Conservation (phyloP, 1,140 invertebrate species). For the Phenacoccus solenopsis region DNA sequence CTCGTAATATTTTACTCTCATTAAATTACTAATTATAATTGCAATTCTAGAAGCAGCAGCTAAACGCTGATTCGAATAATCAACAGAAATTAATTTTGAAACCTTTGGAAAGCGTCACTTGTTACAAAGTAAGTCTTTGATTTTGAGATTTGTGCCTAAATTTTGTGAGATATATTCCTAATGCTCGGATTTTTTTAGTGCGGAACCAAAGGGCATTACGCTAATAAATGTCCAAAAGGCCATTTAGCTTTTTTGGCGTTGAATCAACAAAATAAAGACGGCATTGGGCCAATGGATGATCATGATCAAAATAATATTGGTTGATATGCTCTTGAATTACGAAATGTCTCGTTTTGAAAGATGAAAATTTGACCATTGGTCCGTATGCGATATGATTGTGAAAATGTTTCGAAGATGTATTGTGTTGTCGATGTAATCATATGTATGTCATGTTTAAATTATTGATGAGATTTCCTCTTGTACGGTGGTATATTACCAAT, state of each 20-base stretch:
- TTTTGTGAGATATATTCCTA: slow-evolving; percentile 4
- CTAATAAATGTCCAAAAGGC: slow-evolving; percentile 96
- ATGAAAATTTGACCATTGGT: too few species aligned
- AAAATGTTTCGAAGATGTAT: too few species aligned
- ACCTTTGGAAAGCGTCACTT: slow-evolving; percentile 86
- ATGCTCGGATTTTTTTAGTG: slow-evolving; percentile 46
- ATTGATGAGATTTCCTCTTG: too few species aligned
- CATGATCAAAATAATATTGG: not conserved
- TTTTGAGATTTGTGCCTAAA: not conserved
- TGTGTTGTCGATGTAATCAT: too few species aligned
- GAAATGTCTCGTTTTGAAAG: too few species aligned
- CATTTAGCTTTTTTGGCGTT: slow-evolving; percentile 75
- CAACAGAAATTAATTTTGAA: slow-evolving; percentile 41
- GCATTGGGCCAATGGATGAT: not conserved
- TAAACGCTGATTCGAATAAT: slow-evolving; percentile 18
- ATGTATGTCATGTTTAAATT: too few species aligned
- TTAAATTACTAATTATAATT: not conserved
- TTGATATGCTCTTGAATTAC: too few species aligned
- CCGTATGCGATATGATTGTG: too few species aligned
- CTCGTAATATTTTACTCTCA: not conserved
- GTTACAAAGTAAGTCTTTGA: slow-evolving; percentile 55
- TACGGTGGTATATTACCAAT: too few species aligned
- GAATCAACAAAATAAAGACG: slow-evolving; percentile 25
- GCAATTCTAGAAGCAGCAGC: not conserved
- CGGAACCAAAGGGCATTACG: slow-evolving; percentile 97